Conservation (phyloP, 2,113 vertebrate species). For the Malurus melanocephalus region DNA sequence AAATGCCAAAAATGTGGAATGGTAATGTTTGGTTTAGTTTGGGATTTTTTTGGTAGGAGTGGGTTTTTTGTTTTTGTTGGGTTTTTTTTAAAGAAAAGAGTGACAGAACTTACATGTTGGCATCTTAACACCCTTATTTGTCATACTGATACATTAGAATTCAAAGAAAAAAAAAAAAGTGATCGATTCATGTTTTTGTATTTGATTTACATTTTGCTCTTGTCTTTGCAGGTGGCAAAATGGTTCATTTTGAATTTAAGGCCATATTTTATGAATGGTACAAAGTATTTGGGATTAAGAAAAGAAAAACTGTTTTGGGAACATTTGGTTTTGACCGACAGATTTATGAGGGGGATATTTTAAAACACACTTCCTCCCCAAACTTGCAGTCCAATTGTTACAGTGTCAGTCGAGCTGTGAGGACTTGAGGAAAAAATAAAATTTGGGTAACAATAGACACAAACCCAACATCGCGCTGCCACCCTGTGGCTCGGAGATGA, state of each 20-base stretch:
- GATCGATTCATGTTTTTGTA: not conserved
- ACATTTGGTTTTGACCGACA: not conserved
- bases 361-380: not conserved
- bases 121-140: not conserved
- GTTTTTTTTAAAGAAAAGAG: not conserved
- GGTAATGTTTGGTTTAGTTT: too few relatives aligned
- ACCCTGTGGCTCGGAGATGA: not conserved
- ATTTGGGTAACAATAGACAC: not conserved
- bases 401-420: not conserved
- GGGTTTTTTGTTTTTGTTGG: too few relatives aligned
- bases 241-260: not conserved
- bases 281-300: not conserved
- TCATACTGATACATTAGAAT: not conserved
- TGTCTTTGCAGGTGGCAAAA: not conserved
- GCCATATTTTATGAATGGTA: not conserved
- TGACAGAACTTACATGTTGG: not conserved
- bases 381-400: not conserved
- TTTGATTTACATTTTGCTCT: not conserved
- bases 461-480: slow-evolving; percentile 23
- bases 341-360: not conserved
- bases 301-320: not conserved
- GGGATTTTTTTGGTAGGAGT: fast-evolving
- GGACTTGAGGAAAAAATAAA: fast-evolving
- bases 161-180: not conserved
- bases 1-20: not conserved